Base-by-base conservation (phyloP, 2,888 invertebrate species). In the Bombyx huttoni region DNA sequence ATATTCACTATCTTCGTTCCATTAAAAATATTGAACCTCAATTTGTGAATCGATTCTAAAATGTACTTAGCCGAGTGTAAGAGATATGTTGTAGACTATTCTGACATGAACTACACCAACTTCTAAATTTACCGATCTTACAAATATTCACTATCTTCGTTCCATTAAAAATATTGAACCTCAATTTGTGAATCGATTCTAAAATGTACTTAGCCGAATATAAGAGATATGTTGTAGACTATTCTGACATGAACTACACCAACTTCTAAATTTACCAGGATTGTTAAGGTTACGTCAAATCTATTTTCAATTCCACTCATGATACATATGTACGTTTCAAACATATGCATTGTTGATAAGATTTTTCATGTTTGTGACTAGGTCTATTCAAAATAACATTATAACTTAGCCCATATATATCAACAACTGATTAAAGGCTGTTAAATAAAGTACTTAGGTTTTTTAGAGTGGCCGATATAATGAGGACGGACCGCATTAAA, bases 281-380 rank as follows among this genome's bases (percentile, higher is more conserved):
- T 68, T 63, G 63, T 58, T 61, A 58, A 52, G 54, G 56, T 58
- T 67, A 63, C 68, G 68, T 73, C 73, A 73, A 69, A 61, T 78
- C 78, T 81, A 81, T 79, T 78, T 77, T 71, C 64, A 75, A 70
- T 62, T 51, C 50, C 40, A 8, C 12, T 24, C 24, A 24, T 24
- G 24, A 24, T 24, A 24, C 5, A 5, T 24, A 24, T 24, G 24
- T 24, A 24, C 24, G 24, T 2, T 24, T 10, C 40, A 12, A 10
- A 40, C 40, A 40, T 40, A 40, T 40, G 56, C 53, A 48, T 50
- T 59, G 48, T 5, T 24, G 2, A 3, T 24, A 5, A 2, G 24
- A 24, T 24, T 24, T 24, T 24, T 24, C 24, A 24, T 24, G 5
- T 24, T 24, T 24, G 24, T 3, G 24, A 24, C 24, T 24, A 5